phyloP scores from a whole-genome alignment of 2,888 invertebrate genomes.

The Charanyca ferruginea region DNA sequence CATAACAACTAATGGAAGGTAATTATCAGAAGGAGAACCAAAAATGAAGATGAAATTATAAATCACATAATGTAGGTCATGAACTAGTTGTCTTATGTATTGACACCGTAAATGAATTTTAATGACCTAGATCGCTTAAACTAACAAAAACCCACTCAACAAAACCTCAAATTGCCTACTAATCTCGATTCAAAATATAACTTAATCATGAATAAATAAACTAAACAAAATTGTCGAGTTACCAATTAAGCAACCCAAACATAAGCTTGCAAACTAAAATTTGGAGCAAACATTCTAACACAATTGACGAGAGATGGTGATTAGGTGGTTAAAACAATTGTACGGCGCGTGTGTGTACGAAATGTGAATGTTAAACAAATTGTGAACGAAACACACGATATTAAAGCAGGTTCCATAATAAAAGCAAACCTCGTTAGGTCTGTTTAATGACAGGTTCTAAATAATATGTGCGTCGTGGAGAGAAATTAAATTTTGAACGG shows the following conservation, averaged over 20 bases:
- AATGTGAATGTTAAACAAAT: conserved; percentile 41
- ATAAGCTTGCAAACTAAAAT: conserved; percentile 42
- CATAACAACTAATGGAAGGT: too few species aligned
- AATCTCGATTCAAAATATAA: conserved; percentile 28
- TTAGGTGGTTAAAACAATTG: conserved; percentile 42
- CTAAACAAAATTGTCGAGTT: conserved; percentile 46
- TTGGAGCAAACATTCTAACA: conserved; percentile 40
- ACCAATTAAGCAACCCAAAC: conserved; percentile 47
- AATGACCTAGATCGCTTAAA: neutral
- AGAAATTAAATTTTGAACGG: conserved; percentile 8
- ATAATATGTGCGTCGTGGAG: conserved; percentile 19
- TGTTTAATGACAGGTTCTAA: conserved; percentile 27
- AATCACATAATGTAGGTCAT: neutral
- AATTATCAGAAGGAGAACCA: neutral
- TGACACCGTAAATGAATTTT: too few species aligned
- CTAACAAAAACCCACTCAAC: neutral
- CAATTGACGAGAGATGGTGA: conserved; percentile 41
- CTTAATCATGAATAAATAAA: conserved; percentile 47
- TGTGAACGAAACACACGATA: conserved; percentile 32
- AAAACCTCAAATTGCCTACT: conserved; percentile 2
- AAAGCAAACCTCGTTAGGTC: conserved; percentile 41
- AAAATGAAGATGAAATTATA: neutral
- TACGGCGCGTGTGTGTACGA: conserved; percentile 18
- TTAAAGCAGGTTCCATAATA: conserved; percentile 38
- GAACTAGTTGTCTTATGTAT: neutral